Conservation (phyloP, 2,888 invertebrate genomes). For the Drosophila neonasuta region DNA sequence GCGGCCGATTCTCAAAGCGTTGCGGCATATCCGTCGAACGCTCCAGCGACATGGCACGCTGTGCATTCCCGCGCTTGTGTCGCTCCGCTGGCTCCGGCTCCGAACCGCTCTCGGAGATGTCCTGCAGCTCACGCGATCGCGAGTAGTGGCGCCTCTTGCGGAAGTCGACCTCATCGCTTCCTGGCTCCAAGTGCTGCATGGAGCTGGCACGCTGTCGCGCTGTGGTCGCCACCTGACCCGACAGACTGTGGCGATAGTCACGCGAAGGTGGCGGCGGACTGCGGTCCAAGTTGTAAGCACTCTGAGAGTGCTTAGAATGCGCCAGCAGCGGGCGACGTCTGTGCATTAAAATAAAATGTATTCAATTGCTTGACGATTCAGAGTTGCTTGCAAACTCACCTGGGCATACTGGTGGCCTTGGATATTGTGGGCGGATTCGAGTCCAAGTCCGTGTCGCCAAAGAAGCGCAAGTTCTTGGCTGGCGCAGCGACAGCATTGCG, state of each 20-base stretch:
- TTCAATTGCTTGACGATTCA: background rate
- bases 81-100: slow-evolving; percentile 80
- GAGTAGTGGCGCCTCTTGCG: slow-evolving; percentile 81
- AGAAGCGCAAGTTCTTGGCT: slow-evolving; percentile 89
- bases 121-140: slow-evolving; percentile 83
- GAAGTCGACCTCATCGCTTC: slow-evolving; percentile 80
- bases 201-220: slow-evolving; percentile 79
- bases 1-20: slow-evolving; percentile 70
- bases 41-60: slow-evolving; percentile 69
- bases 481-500: slow-evolving; percentile 68
- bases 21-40: slow-evolving; percentile 56
- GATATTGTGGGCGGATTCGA: slow-evolving; percentile 85
- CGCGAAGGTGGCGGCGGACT: slow-evolving; percentile 71
- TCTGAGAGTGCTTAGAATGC: slow-evolving; percentile 81
- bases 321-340: slow-evolving; percentile 73
- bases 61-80: slow-evolving; percentile 66
- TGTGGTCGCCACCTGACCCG: slow-evolving; percentile 39
- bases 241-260: slow-evolving; percentile 71
- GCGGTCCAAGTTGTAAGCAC: slow-evolving; percentile 81
- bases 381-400: slow-evolving; percentile 58
- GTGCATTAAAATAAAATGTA: background rate
- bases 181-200: slow-evolving; percentile 80
- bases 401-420: slow-evolving; percentile 78
- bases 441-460: slow-evolving; percentile 92
- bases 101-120: slow-evolving; percentile 82